phyloP scores from a whole-genome alignment of 2,888 invertebrate species.

The Ophraella communa region DNA sequence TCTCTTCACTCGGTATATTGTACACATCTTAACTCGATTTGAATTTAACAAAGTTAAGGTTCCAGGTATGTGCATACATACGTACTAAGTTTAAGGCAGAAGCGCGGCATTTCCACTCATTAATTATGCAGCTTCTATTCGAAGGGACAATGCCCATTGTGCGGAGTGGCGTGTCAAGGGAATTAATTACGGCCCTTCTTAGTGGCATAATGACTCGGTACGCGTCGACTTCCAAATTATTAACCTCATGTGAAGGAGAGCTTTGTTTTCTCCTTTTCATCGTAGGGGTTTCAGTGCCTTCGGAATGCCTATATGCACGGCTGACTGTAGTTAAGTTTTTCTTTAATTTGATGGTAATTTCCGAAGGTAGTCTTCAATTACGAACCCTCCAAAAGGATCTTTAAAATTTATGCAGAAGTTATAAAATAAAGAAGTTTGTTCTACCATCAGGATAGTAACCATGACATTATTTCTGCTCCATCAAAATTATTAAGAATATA shows the following conservation, averaged over 20 bases:
- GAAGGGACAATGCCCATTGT: slow-evolving; percentile 52
- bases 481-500: too few relatives aligned
- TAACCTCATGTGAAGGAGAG: slow-evolving; percentile 35
- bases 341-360: not conserved
- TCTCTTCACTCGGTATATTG: not conserved
- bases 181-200: slow-evolving; percentile 43
- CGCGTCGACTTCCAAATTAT: slow-evolving; percentile 41
- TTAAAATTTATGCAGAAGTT: too few relatives aligned
- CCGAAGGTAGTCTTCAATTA: not conserved
- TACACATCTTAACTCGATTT: not conserved
- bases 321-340: not conserved
- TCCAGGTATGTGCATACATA: not conserved
- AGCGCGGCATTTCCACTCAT: slow-evolving; percentile 20
- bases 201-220: slow-evolving; percentile 40
- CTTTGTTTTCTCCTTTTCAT: slow-evolving; percentile 28
- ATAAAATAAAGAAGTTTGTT: too few relatives aligned
- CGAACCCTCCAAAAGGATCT: too few relatives aligned
- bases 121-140: slow-evolving; percentile 46
- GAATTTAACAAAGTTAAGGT: not conserved
- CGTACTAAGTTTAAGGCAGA: not conserved
- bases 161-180: slow-evolving; percentile 37
- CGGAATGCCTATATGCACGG: slow-evolving; percentile 1
- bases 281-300: slow-evolving; percentile 5
- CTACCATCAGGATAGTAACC: too few relatives aligned
- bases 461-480: too few relatives aligned